A percentile compares a stretch with the other conserved stretches of the same genome.
phyloP scores from a whole-genome alignment of 2,113 vertebrate genomes.

The Damaliscus lunatus region DNA sequence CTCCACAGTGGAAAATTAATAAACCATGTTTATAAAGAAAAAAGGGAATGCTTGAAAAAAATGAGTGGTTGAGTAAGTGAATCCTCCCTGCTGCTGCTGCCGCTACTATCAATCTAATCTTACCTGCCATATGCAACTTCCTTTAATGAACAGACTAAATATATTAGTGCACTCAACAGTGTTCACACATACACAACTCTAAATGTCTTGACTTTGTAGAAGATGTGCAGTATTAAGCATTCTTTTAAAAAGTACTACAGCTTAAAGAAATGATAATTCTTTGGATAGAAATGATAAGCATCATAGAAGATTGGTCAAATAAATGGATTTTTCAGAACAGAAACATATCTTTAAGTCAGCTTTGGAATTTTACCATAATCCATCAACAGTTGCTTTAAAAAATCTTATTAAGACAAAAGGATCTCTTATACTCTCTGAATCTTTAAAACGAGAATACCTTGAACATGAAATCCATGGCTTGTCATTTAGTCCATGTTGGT shows the following conservation, averaged over 20 bases:
- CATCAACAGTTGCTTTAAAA: conserved; percentile 37
- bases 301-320: conserved; percentile 5
- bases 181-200: neutral
- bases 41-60: neutral
- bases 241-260: neutral
- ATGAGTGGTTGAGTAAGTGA: neutral
- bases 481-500: neutral
- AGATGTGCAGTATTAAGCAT: neutral
- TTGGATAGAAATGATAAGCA: conserved; percentile 31
- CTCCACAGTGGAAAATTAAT: neutral
- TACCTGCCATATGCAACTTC: neutral
- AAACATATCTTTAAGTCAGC: conserved; percentile 43
- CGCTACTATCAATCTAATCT: neutral
- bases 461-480: conserved; percentile 27
- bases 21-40: neutral
- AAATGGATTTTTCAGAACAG: conserved; percentile 38
- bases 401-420: conserved; percentile 20
- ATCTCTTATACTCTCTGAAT: neutral
- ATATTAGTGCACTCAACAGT: neutral
- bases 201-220: neutral
- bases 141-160: neutral
- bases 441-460: neutral
- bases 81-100: no score
- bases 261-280: neutral
- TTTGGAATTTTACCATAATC: conserved; percentile 43